Evolutionary conservation across 2,797 vertebrate species (phyloP), one percentile per base, ranked within the genome.

Genomic region (Muraenolepis orangiensis): DNA sequence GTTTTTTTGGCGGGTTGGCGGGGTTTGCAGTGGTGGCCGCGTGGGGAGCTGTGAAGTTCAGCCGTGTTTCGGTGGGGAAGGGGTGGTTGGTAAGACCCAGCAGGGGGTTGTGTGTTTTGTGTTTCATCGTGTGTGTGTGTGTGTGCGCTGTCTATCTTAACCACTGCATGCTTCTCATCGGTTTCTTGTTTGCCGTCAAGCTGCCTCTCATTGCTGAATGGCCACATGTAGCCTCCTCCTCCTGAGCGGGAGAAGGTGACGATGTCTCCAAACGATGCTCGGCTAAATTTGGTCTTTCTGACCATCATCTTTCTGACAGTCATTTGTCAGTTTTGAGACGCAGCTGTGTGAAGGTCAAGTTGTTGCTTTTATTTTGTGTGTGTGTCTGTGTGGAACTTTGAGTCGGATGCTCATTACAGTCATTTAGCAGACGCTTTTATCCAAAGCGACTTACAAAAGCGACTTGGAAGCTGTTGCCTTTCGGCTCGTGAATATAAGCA

Each of bases 21-120:
- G 88, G 88, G 86, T 91, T 92, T 93, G 92, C 89, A 82, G 90
- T 92, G 91, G 84, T 84, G 82, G 88, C 73, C 76, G n/a, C n/a
- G 78, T 64, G 66, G 78, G 40, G 57, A 13, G 57, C 66, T 66
- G 42, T 72, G 69, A 30, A 70, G 71, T 66, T 14, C 73, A 31
- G 28, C 23, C 68, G 13, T 67, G 57, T 75, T 66, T 29, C 29
- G 23, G 10, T 29, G 64, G 30, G 16, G 32, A 51, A 14, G 32
- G 28, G 36, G 31, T 8, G 69, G 77, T 32, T 23, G 76, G 61
- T 80, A 73, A 73, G 75, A 67, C 74, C 38, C n/a, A 66, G 20
- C 42, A 51, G 40, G 6, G 71, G 26, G 66, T 20, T 71, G 76
- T 57, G 67, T 70, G 74, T 73, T 6, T 46, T 57, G 28, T 42